These are phyloP conservation scores for Irena cyanogastra DNA, from an alignment of 2,113 vertebrate species.

Conservation along the genomic window DNA sequence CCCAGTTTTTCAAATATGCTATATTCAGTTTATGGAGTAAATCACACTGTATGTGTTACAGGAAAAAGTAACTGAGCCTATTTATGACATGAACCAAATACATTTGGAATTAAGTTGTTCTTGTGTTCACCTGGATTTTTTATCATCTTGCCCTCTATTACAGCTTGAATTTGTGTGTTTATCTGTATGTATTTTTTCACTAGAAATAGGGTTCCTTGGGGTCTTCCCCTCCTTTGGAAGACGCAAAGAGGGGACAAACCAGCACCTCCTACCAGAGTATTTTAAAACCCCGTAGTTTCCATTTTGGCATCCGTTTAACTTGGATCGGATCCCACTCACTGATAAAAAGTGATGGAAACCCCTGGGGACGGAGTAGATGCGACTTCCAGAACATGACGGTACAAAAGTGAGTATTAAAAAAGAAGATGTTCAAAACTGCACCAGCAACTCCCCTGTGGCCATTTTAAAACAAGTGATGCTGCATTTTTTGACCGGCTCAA, in stretches of 20 bases:
- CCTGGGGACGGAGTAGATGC: fast-evolving
- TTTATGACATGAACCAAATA: not conserved
- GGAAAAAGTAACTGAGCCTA: not conserved
- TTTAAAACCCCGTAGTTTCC: fast-evolving
- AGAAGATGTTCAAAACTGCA: not conserved
- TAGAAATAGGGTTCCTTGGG: not conserved
- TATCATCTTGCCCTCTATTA: not conserved
- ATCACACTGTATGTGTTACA: fast-evolving
- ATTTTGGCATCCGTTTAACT: not conserved
- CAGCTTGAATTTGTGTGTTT: not conserved
- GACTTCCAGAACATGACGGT: not conserved
- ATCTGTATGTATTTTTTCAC: not conserved
- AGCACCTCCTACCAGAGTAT: fast-evolving
- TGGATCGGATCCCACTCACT: not conserved
- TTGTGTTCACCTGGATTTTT: not conserved
- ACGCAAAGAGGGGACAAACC: fast-evolving
- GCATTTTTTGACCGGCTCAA: not conserved
- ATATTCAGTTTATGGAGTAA: not conserved
- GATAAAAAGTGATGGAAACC: not conserved
- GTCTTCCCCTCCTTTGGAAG: not conserved
- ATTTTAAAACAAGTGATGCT: not conserved
- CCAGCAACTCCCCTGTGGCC: not conserved
- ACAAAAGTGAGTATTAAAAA: not conserved
- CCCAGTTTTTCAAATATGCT: not conserved
- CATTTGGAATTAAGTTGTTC: not conserved